These are phyloP conservation scores for Nestor notabilis DNA, from an alignment of 2,113 vertebrate genomes.

Conservation along the genomic window DNA sequence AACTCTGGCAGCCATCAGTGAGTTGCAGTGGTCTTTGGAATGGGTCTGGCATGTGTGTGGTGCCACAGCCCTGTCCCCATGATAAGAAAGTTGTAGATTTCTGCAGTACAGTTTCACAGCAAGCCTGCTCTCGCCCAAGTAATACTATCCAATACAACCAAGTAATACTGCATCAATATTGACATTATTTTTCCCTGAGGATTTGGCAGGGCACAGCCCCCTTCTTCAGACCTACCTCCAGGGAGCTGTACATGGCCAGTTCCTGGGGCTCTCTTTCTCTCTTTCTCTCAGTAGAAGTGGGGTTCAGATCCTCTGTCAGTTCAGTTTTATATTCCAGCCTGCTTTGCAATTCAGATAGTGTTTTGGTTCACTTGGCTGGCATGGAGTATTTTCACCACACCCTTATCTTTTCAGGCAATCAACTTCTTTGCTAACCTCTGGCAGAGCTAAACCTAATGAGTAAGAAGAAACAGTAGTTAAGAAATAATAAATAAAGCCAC, in stretches of 20 bases:
- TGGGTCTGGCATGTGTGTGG: neutral
- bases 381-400: neutral
- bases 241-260: neutral
- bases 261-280: neutral
- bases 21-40: neutral
- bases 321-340: neutral
- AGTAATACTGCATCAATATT: neutral
- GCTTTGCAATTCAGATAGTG: neutral
- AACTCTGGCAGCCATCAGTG: fast-evolving
- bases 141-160: neutral
- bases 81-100: neutral
- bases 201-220: neutral
- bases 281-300: neutral
- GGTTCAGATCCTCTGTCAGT: neutral
- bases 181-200: neutral
- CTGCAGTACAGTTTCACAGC: neutral
- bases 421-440: neutral
- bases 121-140: neutral
- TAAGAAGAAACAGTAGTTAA: constrained; percentile 34
- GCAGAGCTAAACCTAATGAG: constrained; percentile 9
- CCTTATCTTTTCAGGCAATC: constrained; percentile 21
- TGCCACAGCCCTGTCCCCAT: neutral
- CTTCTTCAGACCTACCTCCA: neutral
- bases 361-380: constrained; percentile 15
- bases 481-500: constrained; percentile 41